These are phyloP conservation scores for Agriopis aurantiaria DNA, from an alignment of 2,888 invertebrate genomes.

Conservation along the genomic window DNA sequence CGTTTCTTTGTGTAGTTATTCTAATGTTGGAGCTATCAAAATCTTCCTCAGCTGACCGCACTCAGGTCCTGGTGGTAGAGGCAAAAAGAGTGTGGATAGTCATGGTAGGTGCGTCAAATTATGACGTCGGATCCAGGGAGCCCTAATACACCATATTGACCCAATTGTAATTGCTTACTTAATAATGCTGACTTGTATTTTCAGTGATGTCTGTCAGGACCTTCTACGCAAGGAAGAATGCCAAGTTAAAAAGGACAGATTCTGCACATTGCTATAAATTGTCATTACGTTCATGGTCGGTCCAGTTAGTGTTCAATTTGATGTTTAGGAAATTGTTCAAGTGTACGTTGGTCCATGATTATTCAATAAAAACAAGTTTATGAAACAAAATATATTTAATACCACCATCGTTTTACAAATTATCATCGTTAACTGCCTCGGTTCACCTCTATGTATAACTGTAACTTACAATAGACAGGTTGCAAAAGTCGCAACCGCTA, in stretches of 20 bases:
- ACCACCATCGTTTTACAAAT: constrained; percentile 78
- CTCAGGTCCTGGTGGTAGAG: too few relatives aligned
- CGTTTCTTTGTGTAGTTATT: too few relatives aligned
- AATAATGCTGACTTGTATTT: not conserved
- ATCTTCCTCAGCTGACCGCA: too few relatives aligned
- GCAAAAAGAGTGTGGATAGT: too few relatives aligned
- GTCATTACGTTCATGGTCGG: not conserved
- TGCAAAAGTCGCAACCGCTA: constrained; percentile 74
- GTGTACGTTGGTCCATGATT: not conserved
- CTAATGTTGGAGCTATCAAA: too few relatives aligned
- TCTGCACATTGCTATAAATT: constrained; percentile 2
- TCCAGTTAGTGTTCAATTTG: not conserved
- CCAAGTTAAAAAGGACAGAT: not conserved
- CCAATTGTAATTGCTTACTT: not conserved
- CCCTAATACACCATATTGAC: too few relatives aligned
- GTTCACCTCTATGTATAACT: constrained; percentile 59
- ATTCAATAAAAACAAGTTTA: constrained; percentile 45
- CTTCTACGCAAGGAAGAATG: not conserved
- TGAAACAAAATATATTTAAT: constrained; percentile 85
- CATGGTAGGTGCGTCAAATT: too few relatives aligned
- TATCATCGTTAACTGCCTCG: constrained; percentile 62
- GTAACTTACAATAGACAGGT: constrained; percentile 64
- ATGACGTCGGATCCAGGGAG: too few relatives aligned
- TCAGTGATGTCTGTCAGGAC: not conserved
- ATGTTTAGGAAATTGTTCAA: not conserved